Percentiles rank a stretch among this genome's conserved stretches.
Evolutionary conservation across 2,888 invertebrate genomes (phyloP).

Genomic region (Carpatolechia fugitivella): DNA sequence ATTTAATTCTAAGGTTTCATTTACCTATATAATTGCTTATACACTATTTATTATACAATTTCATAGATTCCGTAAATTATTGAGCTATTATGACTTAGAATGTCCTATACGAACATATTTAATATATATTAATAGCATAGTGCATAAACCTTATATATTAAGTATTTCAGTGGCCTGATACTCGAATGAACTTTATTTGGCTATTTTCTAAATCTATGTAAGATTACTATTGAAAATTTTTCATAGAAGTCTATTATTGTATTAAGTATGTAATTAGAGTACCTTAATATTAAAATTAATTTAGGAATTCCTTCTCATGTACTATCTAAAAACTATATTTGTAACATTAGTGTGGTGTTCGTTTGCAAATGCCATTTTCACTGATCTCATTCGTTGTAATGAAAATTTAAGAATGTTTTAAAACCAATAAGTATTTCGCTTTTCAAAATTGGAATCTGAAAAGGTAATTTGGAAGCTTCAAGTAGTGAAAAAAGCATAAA

Average conservation of each 20-base stretch:
- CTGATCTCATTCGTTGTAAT: constrained; percentile 41
- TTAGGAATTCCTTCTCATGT: constrained; percentile 60
- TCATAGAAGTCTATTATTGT: constrained; percentile 68
- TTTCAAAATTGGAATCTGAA: no score
- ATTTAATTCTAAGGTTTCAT: constrained; percentile 36
- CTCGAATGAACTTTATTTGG: constrained; percentile 24
- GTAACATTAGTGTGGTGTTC: constrained; percentile 75
- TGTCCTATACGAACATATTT: constrained; percentile 35
- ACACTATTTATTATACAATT: constrained; percentile 60
- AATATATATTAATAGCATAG: constrained; percentile 53
- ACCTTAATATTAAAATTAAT: constrained; percentile 60
- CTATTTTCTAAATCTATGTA: constrained; percentile 14
- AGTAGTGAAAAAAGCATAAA: no score
- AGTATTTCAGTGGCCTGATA: constrained; percentile 50
- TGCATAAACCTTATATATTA: constrained; percentile 52
- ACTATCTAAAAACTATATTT: constrained; percentile 63
- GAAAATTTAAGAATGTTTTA: constrained; percentile 35
- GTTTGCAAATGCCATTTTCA: constrained; percentile 70
- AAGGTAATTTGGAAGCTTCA: no score
- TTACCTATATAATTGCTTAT: constrained; percentile 48
- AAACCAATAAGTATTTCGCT: no score
- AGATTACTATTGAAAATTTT: constrained; percentile 43
- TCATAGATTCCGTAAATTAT: constrained; percentile 62
- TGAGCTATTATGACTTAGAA: constrained; percentile 69
- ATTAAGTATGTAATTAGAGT: constrained; percentile 48